Evolutionary conservation across 2,888 invertebrate species (phyloP).

Genomic region (Rotaria magnacalcarata): DNA sequence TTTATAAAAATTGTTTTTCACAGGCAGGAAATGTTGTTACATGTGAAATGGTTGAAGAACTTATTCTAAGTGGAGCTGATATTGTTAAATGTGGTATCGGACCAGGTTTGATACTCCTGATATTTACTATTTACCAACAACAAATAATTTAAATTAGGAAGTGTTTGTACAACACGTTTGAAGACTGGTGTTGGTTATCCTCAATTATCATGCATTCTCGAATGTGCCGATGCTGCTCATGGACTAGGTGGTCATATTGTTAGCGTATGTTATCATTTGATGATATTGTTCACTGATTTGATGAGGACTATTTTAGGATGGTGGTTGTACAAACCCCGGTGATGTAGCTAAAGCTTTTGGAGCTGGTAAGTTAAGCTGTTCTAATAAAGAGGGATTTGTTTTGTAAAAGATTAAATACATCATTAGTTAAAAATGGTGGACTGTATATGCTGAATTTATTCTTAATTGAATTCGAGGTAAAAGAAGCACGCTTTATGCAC

Average conservation of each 20-base stretch:
- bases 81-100: conserved; percentile 70
- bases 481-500: too few species aligned
- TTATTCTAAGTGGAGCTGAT: conserved; percentile 84
- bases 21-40: conserved; percentile 84
- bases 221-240: conserved; percentile 89
- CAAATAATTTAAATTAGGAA: conserved; percentile 67
- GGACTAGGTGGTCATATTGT: conserved; percentile 78
- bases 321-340: conserved; percentile 83
- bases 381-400: too few species aligned
- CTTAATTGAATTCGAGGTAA: too few species aligned
- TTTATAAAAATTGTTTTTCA: conserved; percentile 54
- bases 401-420: too few species aligned
- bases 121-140: conserved; percentile 61
- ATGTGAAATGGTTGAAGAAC: conserved; percentile 90
- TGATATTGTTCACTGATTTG: conserved; percentile 39
- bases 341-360: conserved; percentile 88
- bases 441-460: too few species aligned
- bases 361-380: conserved; percentile 62
- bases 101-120: conserved; percentile 49
- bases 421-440: too few species aligned
- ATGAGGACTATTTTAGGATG: conserved; percentile 66
- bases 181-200: conserved; percentile 90
- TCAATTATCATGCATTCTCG: conserved; percentile 82
- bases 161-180: conserved; percentile 83
- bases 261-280: conserved; percentile 72